Evolutionary conservation across 2,797 vertebrate genomes (phyloP), one percentile per base, ranked within the genome.

Genomic region (Acanthurus leucopareius): DNA sequence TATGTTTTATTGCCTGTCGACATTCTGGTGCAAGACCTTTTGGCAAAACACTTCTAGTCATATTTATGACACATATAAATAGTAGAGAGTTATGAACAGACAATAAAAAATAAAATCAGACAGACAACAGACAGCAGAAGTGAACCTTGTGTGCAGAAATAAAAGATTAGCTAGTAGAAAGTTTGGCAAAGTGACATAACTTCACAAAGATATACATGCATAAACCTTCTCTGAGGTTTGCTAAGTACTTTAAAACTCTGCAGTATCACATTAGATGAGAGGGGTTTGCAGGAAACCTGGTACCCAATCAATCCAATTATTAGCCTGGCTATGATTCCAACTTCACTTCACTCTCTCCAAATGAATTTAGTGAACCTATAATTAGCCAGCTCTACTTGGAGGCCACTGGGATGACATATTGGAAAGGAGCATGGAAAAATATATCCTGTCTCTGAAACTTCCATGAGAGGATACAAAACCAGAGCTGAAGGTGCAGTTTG

Each of bases 11-110:
- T 70, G 84, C 69, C 80, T 80, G 65, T 79, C 51, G 32, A 79
- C 83, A 77, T 84, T 85, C 86, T 38, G 7, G 75, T 78, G 57
- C 63, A 38, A 73, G 83, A 86, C 85, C 38, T 85, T 89, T 88
- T 79, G 65, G 61, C 49, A 28, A 81, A 74, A 73, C 69, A 78
- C 86, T 77, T 87, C 49, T 84, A 28, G 28, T 28, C 28, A 28
- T 66, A 71, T 73, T 19, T 58, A 69, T 63, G 79, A 45, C 13
- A 58, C 42, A 62, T 5, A 47, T 45, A 51, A 64, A 45, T 69
- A 75, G 53, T 52, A 61, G 63, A 80, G 32, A 42, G 65, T 17
- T 28, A 56, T 67, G 49, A 22, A 49, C 28, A 59, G 56, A 53
- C 45, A 20, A 0, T 35, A 38, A 58, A 73, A 57, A 75, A 83